phyloP scores from a whole-genome alignment of 2,888 invertebrate genomes.

The Leucoma salicis region DNA sequence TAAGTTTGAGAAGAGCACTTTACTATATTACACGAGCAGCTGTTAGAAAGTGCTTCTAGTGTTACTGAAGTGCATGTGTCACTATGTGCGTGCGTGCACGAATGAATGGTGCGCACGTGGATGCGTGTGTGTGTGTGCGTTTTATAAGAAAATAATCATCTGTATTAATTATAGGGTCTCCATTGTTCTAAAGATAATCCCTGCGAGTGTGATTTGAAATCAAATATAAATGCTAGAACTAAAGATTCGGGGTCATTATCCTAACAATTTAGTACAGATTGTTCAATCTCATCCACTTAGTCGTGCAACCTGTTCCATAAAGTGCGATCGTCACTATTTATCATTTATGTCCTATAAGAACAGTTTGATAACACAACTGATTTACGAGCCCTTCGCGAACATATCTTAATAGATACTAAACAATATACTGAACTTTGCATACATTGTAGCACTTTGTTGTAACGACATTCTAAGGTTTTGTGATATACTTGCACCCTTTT shows the following conservation, averaged over 20 bases:
- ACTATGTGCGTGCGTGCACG: no score
- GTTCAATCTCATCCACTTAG: neutral
- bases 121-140: no score
- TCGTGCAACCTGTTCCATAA: slow-evolving; percentile 4
- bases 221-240: no score
- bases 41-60: no score
- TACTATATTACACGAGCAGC: no score
- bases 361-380: slow-evolving; percentile 44
- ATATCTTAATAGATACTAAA: slow-evolving; percentile 32
- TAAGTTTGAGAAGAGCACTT: no score
- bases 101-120: no score
- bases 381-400: slow-evolving; percentile 40
- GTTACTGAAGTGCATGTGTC: no score
- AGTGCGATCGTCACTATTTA: slow-evolving; percentile 30
- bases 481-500: neutral
- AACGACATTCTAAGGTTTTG: neutral
- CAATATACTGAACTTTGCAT: slow-evolving; percentile 10
- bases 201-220: no score
- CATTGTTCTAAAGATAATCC: no score
- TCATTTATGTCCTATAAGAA: slow-evolving; percentile 32
- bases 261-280: neutral
- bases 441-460: slow-evolving; percentile 16
- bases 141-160: no score
- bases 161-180: no score
- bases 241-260: neutral